Evolutionary conservation across 2,888 invertebrate genomes (phyloP), one percentile per base, ranked within the genome.

Genomic region (Philhelius pedissequus): DNA sequence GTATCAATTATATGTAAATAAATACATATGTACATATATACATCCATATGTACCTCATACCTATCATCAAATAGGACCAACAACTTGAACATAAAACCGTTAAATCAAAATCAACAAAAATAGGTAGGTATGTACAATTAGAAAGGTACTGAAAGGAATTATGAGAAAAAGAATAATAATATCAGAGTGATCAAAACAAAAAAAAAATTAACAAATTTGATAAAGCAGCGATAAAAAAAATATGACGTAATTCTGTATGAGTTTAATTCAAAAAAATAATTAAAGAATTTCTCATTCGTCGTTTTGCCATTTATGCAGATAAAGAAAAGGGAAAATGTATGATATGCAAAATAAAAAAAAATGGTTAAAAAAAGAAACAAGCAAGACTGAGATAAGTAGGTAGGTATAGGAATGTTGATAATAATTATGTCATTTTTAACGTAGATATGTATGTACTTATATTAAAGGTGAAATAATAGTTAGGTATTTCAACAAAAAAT

Each of bases 231-330:
- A 56, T 18, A 70, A 50, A 20, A 50, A 60, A 25, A 45, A 32
- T 48, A 78, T 71, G 62, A 78, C 77, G 77, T 78, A 62, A 71
- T 71, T 8, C 71, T n/a, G 8, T 25, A 40, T 18, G 13, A 58
- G 22, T 13, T 13, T 13, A 13, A 18, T 4, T 22, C 0, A 68
- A 52, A 50, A 50, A 30, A 48, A 45, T 60, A 70, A 27, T 18
- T 13, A n/a, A 60, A 25, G 62, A 64, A 64, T 32, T 48, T 48
- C 64, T 45, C 27, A 62, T 30, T 27, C 8, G 30, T 64, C n/a
- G 48, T 76, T 60, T 52, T n/a, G n/a, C 25, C 13, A 43, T 35
- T n/a, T n/a, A n/a, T n/a, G n/a, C n/a, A 62, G 54, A 64, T 54
- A 48, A 62, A 45, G 13, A 32, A 32, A 7, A 15, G 18, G 35